Percentiles rank a stretch among this genome's conserved stretches.
Conservation (phyloP, 2,797 vertebrate species). For the Dryobates pubescens region DNA sequence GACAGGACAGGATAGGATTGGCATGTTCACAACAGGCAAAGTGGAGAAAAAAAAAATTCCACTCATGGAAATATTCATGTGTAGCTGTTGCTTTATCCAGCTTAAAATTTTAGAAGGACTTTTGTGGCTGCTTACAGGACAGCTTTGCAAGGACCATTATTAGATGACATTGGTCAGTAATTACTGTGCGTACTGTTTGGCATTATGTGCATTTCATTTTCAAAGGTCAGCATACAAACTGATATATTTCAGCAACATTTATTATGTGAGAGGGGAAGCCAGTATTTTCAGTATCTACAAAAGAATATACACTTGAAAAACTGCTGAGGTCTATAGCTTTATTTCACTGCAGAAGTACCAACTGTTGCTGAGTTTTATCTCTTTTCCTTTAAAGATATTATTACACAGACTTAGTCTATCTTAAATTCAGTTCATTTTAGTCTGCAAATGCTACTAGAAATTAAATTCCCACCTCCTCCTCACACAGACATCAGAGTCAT, state of each 20-base stretch:
- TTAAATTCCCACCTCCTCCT: not conserved
- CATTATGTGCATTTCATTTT: not conserved
- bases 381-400: not conserved
- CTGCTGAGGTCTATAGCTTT: not conserved
- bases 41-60: not conserved
- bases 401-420: not conserved
- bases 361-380: not conserved
- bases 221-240: not conserved
- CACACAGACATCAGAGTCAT: not conserved
- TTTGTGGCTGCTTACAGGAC: not conserved
- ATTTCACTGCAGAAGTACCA: not conserved
- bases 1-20: no score
- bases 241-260: not conserved
- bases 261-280: not conserved
- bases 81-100: not conserved
- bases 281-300: not conserved
- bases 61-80: not conserved
- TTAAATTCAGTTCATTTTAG: not conserved
- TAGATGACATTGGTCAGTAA: not conserved
- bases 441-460: not conserved
- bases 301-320: not conserved
- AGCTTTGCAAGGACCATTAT: not conserved
- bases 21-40: not conserved
- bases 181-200: not conserved
- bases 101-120: not conserved